Percentiles rank a stretch among this genome's conserved stretches.
Evolutionary conservation across 2,888 invertebrate genomes (phyloP).

Genomic region (Embidobia sp.): DNA sequence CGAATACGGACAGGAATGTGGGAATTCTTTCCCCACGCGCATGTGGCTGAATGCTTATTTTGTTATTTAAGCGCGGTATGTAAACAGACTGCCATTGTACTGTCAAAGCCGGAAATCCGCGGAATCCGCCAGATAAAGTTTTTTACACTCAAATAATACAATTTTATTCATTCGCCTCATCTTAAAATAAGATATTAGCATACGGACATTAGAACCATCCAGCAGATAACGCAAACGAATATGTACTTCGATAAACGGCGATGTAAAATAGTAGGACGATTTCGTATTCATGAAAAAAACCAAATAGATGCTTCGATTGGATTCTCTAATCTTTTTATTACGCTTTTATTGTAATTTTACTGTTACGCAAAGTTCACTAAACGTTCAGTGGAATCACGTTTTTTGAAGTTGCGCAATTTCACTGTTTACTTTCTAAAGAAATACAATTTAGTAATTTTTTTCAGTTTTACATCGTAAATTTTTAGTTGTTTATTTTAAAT

Average conservation of each 20-base stretch:
- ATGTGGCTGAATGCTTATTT: constrained; percentile 61
- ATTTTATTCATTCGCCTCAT: constrained; percentile 45
- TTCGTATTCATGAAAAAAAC: too few relatives aligned
- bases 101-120: constrained; percentile 59
- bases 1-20: constrained; percentile 79
- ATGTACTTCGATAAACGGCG: not conserved
- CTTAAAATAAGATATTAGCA: constrained; percentile 35
- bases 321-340: too few relatives aligned
- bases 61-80: constrained; percentile 62
- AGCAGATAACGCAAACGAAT: constrained; percentile 15
- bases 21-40: constrained; percentile 70
- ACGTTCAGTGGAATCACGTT: too few relatives aligned
- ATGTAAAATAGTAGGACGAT: not conserved
- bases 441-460: too few relatives aligned
- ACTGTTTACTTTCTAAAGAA: too few relatives aligned
- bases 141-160: constrained; percentile 44
- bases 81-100: constrained; percentile 62
- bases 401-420: too few relatives aligned
- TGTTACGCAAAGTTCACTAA: too few relatives aligned
- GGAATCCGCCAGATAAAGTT: constrained; percentile 43
- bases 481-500: too few relatives aligned
- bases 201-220: constrained; percentile 21
- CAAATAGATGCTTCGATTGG: too few relatives aligned
- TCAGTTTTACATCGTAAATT: too few relatives aligned
- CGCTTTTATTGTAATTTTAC: too few relatives aligned